A percentile compares a stretch with the other conserved stretches of the same genome.
Conservation (phyloP, 2,888 invertebrate genomes). For the Tryphoninae sp. region DNA sequence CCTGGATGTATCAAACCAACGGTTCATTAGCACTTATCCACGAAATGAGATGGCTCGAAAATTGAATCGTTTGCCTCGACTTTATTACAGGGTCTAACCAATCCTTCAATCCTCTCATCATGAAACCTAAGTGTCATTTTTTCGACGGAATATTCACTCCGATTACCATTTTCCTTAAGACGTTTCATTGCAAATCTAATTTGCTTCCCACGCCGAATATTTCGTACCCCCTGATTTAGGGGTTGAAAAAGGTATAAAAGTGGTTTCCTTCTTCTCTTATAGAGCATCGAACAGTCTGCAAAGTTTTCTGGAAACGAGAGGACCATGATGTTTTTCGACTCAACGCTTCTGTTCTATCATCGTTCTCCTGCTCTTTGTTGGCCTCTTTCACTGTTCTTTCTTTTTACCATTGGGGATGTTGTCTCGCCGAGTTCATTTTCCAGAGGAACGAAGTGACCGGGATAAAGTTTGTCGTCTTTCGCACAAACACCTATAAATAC, state of each 20-base stretch:
- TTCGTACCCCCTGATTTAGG: too few species aligned
- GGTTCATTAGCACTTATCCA: background rate
- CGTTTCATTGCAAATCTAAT: too few species aligned
- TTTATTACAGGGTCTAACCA: background rate
- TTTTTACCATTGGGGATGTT: background rate
- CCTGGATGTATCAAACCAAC: constrained; percentile 11
- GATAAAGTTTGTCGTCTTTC: constrained; percentile 47
- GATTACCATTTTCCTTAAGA: too few species aligned
- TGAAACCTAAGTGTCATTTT: too few species aligned
- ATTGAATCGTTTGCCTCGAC: constrained; percentile 33
- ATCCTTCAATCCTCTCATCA: too few species aligned
- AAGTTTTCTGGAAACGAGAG: constrained; percentile 32
- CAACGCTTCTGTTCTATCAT: constrained; percentile 18
- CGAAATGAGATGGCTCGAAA: background rate
- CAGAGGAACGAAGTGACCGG: constrained; percentile 49
- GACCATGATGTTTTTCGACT: constrained; percentile 3
- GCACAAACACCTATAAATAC: background rate
- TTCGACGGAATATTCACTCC: too few species aligned
- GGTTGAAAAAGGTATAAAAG: too few species aligned
- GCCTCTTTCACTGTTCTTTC: background rate
- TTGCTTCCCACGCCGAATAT: too few species aligned
- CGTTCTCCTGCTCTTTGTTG: constrained; percentile 15
- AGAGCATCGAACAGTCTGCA: constrained; percentile 8
- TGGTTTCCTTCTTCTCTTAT: background rate
- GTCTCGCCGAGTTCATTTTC: constrained; percentile 46